Conservation (phyloP, 2,113 vertebrate species). For the Pseudorectes ferrugineus region DNA sequence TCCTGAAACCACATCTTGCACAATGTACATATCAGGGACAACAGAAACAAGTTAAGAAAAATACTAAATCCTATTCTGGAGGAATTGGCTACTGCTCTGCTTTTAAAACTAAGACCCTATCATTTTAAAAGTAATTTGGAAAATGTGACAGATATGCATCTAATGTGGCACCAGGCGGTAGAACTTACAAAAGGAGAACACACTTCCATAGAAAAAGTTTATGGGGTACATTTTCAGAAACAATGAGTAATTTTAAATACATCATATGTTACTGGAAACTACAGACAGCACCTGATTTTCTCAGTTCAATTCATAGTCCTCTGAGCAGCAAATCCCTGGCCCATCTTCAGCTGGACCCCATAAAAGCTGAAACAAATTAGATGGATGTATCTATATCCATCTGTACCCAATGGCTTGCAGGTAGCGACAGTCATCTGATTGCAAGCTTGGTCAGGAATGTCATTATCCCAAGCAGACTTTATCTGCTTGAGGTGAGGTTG, state of each 20-base stretch:
- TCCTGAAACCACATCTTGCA: not conserved
- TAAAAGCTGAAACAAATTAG: not conserved
- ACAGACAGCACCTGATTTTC: not conserved
- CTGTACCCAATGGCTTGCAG: not conserved
- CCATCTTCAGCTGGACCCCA: not conserved
- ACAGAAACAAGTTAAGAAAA: not conserved
- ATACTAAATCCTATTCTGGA: not conserved
- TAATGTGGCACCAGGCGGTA: not conserved
- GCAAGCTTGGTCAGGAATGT: not conserved
- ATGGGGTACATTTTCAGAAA: not conserved
- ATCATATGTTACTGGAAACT: not conserved
- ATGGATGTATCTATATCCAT: not conserved
- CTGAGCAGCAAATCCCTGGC: not conserved
- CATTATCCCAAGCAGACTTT: not conserved
- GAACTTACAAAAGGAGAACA: not conserved
- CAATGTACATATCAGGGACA: accelerated
- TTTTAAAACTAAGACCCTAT: not conserved
- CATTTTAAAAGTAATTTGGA: not conserved
- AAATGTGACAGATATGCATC: accelerated
- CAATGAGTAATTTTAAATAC: not conserved
- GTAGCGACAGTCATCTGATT: not conserved
- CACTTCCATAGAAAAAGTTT: not conserved
- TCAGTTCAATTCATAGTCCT: not conserved
- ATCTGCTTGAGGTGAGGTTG: not conserved
- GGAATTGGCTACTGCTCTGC: not conserved